phyloP scores from a whole-genome alignment of 2,888 invertebrate genomes.

The Auanema freiburgensis region DNA sequence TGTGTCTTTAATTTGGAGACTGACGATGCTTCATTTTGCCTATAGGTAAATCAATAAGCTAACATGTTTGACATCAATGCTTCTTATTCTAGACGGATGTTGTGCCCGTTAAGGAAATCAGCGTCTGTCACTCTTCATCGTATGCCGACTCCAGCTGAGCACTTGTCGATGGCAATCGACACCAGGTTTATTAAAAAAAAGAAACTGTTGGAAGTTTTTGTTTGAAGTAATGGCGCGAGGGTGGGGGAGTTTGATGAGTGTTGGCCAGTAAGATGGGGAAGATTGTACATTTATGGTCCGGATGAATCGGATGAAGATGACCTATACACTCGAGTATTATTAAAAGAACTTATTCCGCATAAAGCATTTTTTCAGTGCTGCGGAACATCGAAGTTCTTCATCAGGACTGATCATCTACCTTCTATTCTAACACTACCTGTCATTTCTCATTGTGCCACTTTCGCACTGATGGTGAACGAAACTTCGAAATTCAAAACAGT shows the following conservation, averaged over 20 bases:
- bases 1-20: constrained; percentile 57
- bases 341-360: no score
- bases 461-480: background rate
- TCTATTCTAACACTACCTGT: constrained; percentile 5
- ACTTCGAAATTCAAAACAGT: constrained; percentile 9
- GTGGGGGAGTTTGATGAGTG: constrained; percentile 59
- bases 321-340: no score
- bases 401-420: background rate
- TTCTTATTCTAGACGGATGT: constrained; percentile 39
- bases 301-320: constrained; percentile 15
- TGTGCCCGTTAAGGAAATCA: constrained; percentile 36
- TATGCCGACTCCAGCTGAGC: constrained; percentile 43
- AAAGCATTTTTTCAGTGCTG: background rate
- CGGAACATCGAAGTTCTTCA: background rate
- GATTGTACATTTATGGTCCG: constrained; percentile 32
- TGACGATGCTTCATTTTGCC: constrained; percentile 60
- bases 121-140: constrained; percentile 33
- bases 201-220: background rate
- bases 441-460: background rate
- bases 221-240: constrained; percentile 39
- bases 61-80: background rate
- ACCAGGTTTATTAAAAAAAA: constrained; percentile 30
- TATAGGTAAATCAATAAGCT: constrained; percentile 38
- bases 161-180: constrained; percentile 40
- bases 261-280: constrained; percentile 61